A percentile compares a stretch with the other conserved stretches of the same genome.
These are phyloP conservation scores for Cinclus mexicanus DNA, from an alignment of 2,113 vertebrate genomes.

Conservation along the genomic window DNA sequence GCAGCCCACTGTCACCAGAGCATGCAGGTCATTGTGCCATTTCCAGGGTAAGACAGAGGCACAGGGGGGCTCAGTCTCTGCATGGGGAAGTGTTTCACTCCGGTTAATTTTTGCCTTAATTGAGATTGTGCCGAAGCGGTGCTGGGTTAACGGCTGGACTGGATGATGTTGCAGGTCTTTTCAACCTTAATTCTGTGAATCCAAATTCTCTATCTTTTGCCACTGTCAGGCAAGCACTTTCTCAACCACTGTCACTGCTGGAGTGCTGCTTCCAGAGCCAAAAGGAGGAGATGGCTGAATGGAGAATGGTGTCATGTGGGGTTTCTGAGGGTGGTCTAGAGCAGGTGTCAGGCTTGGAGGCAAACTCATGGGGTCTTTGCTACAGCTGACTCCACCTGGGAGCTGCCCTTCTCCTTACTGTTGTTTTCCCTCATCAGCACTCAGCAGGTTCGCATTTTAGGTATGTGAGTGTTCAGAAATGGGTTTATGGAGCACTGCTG, in stretches of 20 bases:
- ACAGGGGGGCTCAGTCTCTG: background rate
- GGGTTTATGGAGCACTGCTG: background rate
- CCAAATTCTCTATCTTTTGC: background rate
- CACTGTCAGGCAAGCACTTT: background rate
- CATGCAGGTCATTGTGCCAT: background rate
- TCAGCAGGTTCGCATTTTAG: background rate
- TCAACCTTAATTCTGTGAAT: background rate
- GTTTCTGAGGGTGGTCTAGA: background rate
- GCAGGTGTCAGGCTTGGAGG: background rate
- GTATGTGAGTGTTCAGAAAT: background rate
- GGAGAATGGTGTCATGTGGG: rapidly evolving
- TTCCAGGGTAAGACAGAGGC: background rate
- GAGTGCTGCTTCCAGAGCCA: background rate
- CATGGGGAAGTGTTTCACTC: background rate
- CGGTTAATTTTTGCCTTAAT: background rate
- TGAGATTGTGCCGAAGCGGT: background rate
- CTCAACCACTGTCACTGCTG: background rate
- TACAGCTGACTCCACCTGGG: background rate
- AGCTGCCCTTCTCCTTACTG: background rate
- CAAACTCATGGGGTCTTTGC: rapidly evolving
- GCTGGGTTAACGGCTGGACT: background rate
- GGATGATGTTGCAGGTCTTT: background rate
- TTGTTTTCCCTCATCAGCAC: background rate
- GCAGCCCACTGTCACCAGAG: background rate
- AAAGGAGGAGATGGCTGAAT: rapidly evolving